Percentiles rank a stretch among this genome's conserved stretches.
phyloP scores from a whole-genome alignment of 2,888 invertebrate genomes.

The Gymnosoma rotundatum region DNA sequence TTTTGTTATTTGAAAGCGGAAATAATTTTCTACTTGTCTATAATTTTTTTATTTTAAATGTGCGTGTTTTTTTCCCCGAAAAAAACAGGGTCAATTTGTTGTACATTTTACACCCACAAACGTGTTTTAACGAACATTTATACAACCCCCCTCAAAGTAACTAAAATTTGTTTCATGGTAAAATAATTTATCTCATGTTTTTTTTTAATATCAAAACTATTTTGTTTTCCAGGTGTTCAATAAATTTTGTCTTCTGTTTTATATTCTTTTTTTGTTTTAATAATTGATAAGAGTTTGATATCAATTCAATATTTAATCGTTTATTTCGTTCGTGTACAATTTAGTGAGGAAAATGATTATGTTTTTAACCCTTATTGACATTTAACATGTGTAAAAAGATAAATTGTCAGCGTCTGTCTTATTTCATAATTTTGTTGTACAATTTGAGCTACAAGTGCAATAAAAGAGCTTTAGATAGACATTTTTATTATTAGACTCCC shows the following conservation, averaged over 20 bases:
- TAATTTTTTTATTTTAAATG: slow-evolving; percentile 17
- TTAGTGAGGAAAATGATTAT: slow-evolving; percentile 54
- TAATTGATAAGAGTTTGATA: slow-evolving; percentile 66
- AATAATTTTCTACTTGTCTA: slow-evolving; percentile 65
- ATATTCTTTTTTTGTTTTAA: slow-evolving; percentile 12
- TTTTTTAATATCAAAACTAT: slow-evolving; percentile 33
- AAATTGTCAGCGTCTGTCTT: slow-evolving; percentile 37
- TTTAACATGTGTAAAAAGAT: slow-evolving; percentile 69
- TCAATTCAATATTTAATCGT: slow-evolving; percentile 51
- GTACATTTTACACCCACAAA: slow-evolving; percentile 56
- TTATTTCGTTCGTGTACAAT: slow-evolving; percentile 18
- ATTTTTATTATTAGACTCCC: not conserved
- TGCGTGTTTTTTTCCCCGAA: slow-evolving; percentile 32
- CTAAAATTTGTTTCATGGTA: not conserved
- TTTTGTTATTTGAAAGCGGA: slow-evolving; percentile 56
- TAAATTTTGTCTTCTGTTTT: slow-evolving; percentile 57
- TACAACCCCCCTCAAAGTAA: slow-evolving; percentile 10
- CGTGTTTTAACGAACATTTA: not conserved
- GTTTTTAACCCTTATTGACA: slow-evolving; percentile 70
- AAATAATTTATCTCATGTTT: slow-evolving; percentile 18
- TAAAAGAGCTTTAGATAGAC: slow-evolving; percentile 47
- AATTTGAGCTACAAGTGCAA: slow-evolving; percentile 63
- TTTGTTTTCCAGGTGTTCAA: slow-evolving; percentile 69
- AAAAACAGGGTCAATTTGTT: slow-evolving; percentile 55
- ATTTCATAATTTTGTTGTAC: slow-evolving; percentile 52